Evolutionary conservation across 2,888 invertebrate species (phyloP).

Genomic region (Athripsodes cinereus): DNA sequence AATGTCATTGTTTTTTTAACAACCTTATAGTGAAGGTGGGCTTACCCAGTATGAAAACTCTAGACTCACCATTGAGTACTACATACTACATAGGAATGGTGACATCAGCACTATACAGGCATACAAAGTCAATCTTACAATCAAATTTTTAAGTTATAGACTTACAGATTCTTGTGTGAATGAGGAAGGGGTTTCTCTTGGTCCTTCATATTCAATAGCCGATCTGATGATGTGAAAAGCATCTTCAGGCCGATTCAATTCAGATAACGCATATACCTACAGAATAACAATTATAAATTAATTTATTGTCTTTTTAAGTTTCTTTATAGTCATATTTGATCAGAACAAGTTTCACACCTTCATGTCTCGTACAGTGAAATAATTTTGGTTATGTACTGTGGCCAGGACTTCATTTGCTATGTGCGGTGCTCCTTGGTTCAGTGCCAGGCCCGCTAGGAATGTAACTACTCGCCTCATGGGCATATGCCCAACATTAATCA

Average conservation of each 20-base stretch:
- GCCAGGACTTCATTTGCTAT: slow-evolving; percentile 62
- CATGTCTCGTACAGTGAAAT: slow-evolving; percentile 63
- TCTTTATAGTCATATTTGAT: background rate
- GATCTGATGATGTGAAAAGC: slow-evolving; percentile 52
- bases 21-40: too few species aligned
- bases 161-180: slow-evolving; percentile 60
- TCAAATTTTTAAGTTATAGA: too few species aligned
- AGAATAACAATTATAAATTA: background rate
- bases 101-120: too few species aligned
- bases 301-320: background rate
- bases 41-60: too few species aligned
- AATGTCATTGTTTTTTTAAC: too few species aligned
- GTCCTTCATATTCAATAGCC: slow-evolving; percentile 52
- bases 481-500: slow-evolving; percentile 48
- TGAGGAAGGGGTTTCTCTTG: slow-evolving; percentile 49
- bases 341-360: too few species aligned
- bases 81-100: too few species aligned
- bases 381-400: slow-evolving; percentile 48
- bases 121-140: too few species aligned
- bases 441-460: slow-evolving; percentile 60
- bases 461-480: slow-evolving; percentile 58
- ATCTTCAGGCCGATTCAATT: slow-evolving; percentile 59
- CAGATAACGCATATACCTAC: slow-evolving; percentile 51
- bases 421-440: slow-evolving; percentile 62
- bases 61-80: too few species aligned